Base-by-base conservation (phyloP, 2,888 invertebrate species). In the Plebejus melissa region DNA sequence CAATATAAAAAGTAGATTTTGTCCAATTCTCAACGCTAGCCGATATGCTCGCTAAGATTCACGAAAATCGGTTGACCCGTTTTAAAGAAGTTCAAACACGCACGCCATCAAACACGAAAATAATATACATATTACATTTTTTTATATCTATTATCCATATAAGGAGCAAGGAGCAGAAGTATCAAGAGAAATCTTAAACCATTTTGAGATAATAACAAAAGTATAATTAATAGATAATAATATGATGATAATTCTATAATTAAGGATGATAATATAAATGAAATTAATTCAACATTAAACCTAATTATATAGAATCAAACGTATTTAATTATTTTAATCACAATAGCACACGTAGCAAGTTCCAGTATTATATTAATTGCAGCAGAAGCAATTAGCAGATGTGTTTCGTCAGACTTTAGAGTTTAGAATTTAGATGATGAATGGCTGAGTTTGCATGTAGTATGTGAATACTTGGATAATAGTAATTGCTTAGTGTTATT, bases 351-450 rank as follows among this genome's bases (percentile, higher is more conserved):
- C 9, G 60, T 28, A 60, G 60, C 28, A 28, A 60, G 60, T 32
- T 65, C 16, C 16, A 65, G 65, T 65, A 13, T 65, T 65, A 13
- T 36, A 65, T 32, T 16, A 32, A 36, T 36, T 65, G 65, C 65
- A 65, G 32, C 65, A 65, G 65, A 3, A 65, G 65, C 65, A 36
- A 65, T 65, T 36, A 65, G 36, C 36, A 65, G 36, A 65, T 65
- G 13, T 65, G 65, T 65, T 65, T 32, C 32, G 65, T 65, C 32
- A 32, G 13, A 65, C 32, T 32, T 32, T 32, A 65, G 32, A 60
- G 1, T 41, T 22, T 22, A 22, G 22, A 22, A 22, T 22, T 22
- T 22, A 22, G 22, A 54, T 65, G 32, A 65, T 65, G 65, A 36
- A 16, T 16, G 28, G 28, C 60, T 60, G 32, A 65, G 65, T 65